phyloP scores from a whole-genome alignment of 1,140 invertebrate species.

The Globodera ellingtonae region DNA sequence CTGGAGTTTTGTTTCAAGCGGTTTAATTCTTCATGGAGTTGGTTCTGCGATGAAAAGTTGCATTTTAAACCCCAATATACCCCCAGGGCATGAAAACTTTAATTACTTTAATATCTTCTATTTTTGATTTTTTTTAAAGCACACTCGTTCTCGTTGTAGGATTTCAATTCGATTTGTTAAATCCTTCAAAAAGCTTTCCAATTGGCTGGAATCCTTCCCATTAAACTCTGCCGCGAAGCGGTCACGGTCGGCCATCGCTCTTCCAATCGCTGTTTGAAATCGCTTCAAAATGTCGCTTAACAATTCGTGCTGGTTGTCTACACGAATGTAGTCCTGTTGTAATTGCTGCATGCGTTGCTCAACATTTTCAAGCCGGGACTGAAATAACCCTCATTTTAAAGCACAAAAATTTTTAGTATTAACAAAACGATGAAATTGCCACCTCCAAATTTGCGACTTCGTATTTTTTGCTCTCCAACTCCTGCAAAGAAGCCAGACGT shows the following conservation, averaged over 20 bases:
- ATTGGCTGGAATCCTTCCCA: constrained; percentile 38
- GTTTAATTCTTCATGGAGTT: constrained; percentile 62
- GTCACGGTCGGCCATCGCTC: constrained; percentile 15
- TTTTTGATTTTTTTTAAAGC: not conserved
- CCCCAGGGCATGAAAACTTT: not conserved
- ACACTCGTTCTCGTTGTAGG: constrained; percentile 58
- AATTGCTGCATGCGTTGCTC: constrained; percentile 58
- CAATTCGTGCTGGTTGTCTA: constrained; percentile 60
- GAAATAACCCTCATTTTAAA: constrained; percentile 16
- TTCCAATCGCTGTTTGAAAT: constrained; percentile 57
- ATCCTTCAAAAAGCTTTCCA: constrained; percentile 57
- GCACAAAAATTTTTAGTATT: not conserved
- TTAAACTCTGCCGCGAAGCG: constrained; percentile 19
- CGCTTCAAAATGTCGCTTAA: constrained; percentile 55
- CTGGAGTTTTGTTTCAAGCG: constrained; percentile 60
- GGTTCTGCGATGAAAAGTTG: constrained; percentile 45
- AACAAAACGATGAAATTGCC: not conserved
- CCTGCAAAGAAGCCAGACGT: constrained; percentile 60
- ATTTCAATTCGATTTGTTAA: constrained; percentile 56
- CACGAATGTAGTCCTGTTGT: constrained; percentile 63
- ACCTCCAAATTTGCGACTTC: constrained; percentile 56
- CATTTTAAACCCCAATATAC: too few species aligned
- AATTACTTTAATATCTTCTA: not conserved
- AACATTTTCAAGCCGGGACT: constrained; percentile 62
- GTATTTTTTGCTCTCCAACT: constrained; percentile 62